Percentiles rank a stretch among this genome's conserved stretches.
phyloP scores from a whole-genome alignment of 2,888 invertebrate species.

The Beris morrisii region DNA sequence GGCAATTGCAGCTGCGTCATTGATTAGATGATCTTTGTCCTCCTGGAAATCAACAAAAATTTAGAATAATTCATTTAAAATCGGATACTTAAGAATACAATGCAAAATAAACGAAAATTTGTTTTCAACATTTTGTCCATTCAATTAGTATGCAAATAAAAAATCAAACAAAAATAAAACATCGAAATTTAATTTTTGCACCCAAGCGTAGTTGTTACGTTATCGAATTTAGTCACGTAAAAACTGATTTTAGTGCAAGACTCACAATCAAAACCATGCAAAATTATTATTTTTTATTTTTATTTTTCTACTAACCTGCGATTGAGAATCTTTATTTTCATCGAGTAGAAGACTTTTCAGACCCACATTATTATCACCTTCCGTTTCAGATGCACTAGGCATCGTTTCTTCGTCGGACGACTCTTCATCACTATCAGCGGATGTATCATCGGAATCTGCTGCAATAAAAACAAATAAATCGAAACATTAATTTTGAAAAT shows the following conservation, averaged over 20 bases:
- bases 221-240: not conserved
- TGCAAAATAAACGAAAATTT: not conserved
- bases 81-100: not conserved
- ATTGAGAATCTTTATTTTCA: slow-evolving; percentile 45
- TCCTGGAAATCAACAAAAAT: slow-evolving; percentile 39
- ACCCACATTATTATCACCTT: slow-evolving; percentile 57
- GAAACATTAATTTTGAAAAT: slow-evolving; percentile 9
- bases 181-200: slow-evolving; percentile 16
- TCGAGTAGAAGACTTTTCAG: slow-evolving; percentile 63
- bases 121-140: not conserved
- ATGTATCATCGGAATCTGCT: slow-evolving; percentile 41
- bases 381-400: slow-evolving; percentile 47
- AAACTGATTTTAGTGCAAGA: slow-evolving; percentile 36
- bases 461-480: not conserved
- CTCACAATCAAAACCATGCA: not conserved
- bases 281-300: no score
- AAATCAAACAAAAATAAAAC: not conserved
- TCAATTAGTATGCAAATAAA: not conserved
- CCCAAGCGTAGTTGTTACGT: slow-evolving; percentile 36
- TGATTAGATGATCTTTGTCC: slow-evolving; percentile 72
- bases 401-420: slow-evolving; percentile 44
- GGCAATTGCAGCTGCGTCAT: slow-evolving; percentile 91
- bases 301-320: not conserved
- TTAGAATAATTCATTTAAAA: slow-evolving; percentile 3
- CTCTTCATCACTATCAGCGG: slow-evolving; percentile 40